A percentile compares a stretch with the other conserved stretches of the same genome.
These are phyloP conservation scores for Eupithecia exiguata DNA, from an alignment of 2,888 invertebrate species.

Conservation along the genomic window DNA sequence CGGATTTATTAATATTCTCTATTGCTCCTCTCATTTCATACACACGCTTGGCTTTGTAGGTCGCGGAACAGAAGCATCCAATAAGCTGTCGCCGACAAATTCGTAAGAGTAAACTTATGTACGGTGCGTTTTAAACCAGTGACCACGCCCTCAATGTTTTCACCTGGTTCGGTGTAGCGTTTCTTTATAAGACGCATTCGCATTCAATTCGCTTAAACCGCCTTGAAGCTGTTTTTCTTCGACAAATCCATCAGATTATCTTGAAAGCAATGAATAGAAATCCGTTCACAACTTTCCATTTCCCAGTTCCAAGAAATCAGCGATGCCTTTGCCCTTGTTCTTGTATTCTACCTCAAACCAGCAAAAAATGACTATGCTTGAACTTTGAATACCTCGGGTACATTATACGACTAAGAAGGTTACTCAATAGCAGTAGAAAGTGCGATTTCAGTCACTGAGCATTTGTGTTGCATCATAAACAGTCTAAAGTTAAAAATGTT, in stretches of 20 bases:
- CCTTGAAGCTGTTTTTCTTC: neutral
- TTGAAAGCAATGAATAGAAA: slow-evolving; percentile 2
- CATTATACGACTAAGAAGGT: slow-evolving; percentile 60
- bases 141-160: slow-evolving; percentile 57
- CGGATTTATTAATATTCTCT: slow-evolving; percentile 64
- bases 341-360: neutral
- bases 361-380: slow-evolving; percentile 49
- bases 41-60: slow-evolving; percentile 69
- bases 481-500: slow-evolving; percentile 39
- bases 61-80: slow-evolving; percentile 70
- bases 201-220: slow-evolving; percentile 7
- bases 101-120: slow-evolving; percentile 59
- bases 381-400: slow-evolving; percentile 56
- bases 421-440: slow-evolving; percentile 74
- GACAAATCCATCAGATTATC: neutral
- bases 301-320: neutral
- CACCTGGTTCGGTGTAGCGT: slow-evolving; percentile 17
- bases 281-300: slow-evolving; percentile 7
- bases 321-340: slow-evolving; percentile 8
- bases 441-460: slow-evolving; percentile 67
- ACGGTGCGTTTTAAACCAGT: slow-evolving; percentile 45
- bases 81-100: slow-evolving; percentile 64
- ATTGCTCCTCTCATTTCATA: slow-evolving; percentile 57
- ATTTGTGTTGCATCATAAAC: slow-evolving; percentile 67
- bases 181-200: slow-evolving; percentile 10